Base-by-base conservation (phyloP, 2,888 invertebrate species). In the Drosophila tanythrix region DNA sequence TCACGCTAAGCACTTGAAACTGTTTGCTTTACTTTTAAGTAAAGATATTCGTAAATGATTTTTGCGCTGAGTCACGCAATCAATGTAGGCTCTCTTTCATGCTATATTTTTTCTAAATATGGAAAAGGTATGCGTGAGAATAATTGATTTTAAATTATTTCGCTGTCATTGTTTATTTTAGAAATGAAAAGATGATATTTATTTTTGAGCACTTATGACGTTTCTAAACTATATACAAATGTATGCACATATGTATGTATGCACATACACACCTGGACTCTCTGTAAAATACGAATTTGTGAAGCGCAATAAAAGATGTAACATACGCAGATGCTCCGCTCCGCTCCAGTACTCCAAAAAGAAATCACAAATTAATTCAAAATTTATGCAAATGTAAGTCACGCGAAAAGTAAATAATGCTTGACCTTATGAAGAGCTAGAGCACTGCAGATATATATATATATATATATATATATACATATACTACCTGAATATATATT, bases 81-180 rank as follows among this genome's bases (percentile, higher is more conserved):
- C 85, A 84, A 84, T 72, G 82, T 76, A 74, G 63, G 70, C 75
- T 76, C 77, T 84, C 77, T 74, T 78, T 79, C 72, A 64, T 69
- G 62, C 58, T 55, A 65, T 79, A 71, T 81, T 74, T 82, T 46
- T 71, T 74, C 65, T 79, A 53, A 74, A 82, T 67, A 71, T 62
- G 60, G 66, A 83, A 79, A 78, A 83, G 89, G 78, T 70, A 69
- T 82, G 78, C 75, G 78, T 78, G 68, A 76, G 87, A 87, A 89
- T 83, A 85, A 86, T 84, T 88, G 85, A 89, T 88, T 88, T 84
- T 71, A 72, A 74, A 88, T 88, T 82, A 85, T 88, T 77, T 81
- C 73, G 69, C 59, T 82, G 86, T 87, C 86, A 87, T 88, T 87
- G 86, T 87, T 87, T 89, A 70, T 74, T 82, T 78, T 63, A 88